Evolutionary conservation across 2,797 vertebrate genomes (phyloP).

Genomic region (Phalloptychus januarius): DNA sequence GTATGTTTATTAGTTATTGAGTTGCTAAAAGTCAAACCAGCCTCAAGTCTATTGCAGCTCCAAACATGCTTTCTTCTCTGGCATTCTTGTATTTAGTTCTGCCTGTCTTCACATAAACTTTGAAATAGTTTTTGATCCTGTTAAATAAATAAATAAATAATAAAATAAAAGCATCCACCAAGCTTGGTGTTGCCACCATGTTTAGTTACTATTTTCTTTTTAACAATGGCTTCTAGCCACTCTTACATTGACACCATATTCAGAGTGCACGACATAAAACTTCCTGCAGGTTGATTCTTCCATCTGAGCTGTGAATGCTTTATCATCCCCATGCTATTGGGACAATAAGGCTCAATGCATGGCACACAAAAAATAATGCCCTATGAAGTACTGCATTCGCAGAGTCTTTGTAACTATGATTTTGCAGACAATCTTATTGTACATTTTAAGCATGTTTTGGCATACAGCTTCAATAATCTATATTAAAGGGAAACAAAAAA

Average conservation of each 20-base stretch:
- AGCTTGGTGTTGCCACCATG: not conserved
- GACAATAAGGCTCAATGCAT: not conserved
- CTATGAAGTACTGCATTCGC: not conserved
- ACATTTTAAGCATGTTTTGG: not conserved
- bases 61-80: not conserved
- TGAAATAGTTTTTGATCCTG: not conserved
- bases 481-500: not conserved
- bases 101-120: not conserved
- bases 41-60: not conserved
- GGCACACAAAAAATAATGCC: not conserved
- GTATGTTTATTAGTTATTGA: not conserved
- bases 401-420: not conserved
- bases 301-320: not conserved
- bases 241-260: not conserved
- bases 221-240: not conserved
- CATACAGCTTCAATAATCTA: not conserved
- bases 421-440: not conserved
- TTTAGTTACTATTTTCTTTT: not conserved
- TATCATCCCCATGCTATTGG: not conserved
- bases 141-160: not conserved
- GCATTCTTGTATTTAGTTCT: not conserved
- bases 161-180: not conserved
- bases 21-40: not conserved
- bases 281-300: not conserved
- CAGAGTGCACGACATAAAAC: not conserved